Conservation (phyloP, 2,888 invertebrate species). For the Lasiommata megera region DNA sequence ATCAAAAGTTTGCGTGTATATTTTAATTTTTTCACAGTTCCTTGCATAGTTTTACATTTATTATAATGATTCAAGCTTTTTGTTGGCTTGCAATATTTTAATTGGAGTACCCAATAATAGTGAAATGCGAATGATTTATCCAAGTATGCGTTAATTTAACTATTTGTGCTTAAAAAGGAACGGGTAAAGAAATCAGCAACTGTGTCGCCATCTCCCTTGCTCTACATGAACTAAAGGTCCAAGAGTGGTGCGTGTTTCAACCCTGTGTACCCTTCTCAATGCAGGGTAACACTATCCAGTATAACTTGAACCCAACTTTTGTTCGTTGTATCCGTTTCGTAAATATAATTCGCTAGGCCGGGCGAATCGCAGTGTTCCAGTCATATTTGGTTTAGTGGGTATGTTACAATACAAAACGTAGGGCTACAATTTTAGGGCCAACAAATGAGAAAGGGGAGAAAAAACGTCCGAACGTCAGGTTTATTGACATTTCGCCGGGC, state of each 20-base stretch:
- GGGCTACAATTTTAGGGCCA: slow-evolving; percentile 72
- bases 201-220: slow-evolving; percentile 48
- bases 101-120: not conserved
- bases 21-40: not conserved
- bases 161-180: slow-evolving; percentile 46
- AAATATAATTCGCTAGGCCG: slow-evolving; percentile 12
- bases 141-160: not conserved
- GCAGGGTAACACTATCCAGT: slow-evolving; percentile 54
- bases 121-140: not conserved
- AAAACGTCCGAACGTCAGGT: slow-evolving; percentile 68
- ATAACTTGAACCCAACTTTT: slow-evolving; percentile 40
- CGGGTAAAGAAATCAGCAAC: slow-evolving; percentile 42
- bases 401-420: slow-evolving; percentile 40
- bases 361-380: slow-evolving; percentile 30
- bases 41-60: not conserved
- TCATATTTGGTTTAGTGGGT: slow-evolving; percentile 43
- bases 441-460: slow-evolving; percentile 75
- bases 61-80: not conserved
- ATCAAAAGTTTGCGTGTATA: not conserved
- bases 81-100: not conserved
- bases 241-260: slow-evolving; percentile 58
- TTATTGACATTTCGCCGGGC: slow-evolving; percentile 75
- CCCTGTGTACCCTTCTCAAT: slow-evolving; percentile 69
- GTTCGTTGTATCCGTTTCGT: slow-evolving; percentile 31
- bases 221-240: slow-evolving; percentile 44